Evolutionary conservation across 2,888 invertebrate species (phyloP), one percentile per base, ranked within the genome.

Genomic region (Drosophila barbarae): DNA sequence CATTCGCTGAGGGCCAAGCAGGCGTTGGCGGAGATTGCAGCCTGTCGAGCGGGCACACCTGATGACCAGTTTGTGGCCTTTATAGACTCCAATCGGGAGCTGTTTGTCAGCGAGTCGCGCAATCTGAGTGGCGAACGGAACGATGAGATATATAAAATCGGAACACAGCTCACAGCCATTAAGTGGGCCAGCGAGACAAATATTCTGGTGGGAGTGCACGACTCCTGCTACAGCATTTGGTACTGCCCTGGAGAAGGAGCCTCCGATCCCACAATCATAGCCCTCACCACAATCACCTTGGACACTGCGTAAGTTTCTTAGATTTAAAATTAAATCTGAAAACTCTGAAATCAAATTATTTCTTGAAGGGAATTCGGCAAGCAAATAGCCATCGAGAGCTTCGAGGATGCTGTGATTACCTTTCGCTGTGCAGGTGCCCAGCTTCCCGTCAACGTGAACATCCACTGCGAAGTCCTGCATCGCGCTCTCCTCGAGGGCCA

Each of bases 381-480:
- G 80, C 95, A 95, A 82, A 96, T 98, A 0, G 92, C 93, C 63
- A 92, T 98, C 12, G 90, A 94, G 58, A 94, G 93, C 78, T 96
- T 98, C 82, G 93, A 95, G 77, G 96, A 96, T 65, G 95, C 95
- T 64, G 93, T 95, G 57, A 93, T 97, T 1, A 94, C 94, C 2
- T 92, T 99, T 50, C 93, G 97, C 66, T 93, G 97, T 41, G 94
- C 98, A 85, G 99, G 99, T 0, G 95, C 98, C 0, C 89, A 96
- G 12, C 91, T 98, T 9, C 82, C 88, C 0, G 81, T 90, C 0
- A 87, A 85, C 65, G 77, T 88, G 0, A 89, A 89, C 55, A 87
- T 89, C 18, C 87, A 89, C 53, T 90, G 90, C 70, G 89, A 89
- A 71, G 85, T 90, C n/a, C 88, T 95, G 34, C 93, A 94, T 84